Conservation (phyloP, 2,888 invertebrate genomes). For the Dexiosoma caninum region DNA sequence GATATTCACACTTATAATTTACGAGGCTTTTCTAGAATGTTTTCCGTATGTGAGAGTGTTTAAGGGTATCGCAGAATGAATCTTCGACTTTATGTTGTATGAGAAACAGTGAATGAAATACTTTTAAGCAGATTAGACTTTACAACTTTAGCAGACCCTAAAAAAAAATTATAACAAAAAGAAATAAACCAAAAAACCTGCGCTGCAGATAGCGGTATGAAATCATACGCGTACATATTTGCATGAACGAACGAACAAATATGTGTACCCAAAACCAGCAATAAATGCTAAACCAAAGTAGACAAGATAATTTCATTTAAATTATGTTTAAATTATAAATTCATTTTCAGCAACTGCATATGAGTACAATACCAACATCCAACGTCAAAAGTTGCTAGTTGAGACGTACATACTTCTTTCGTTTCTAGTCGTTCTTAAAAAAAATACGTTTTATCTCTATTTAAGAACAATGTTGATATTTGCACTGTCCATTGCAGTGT, state of each 20-base stretch:
- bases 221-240: slow-evolving; percentile 39
- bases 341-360: slow-evolving; percentile 48
- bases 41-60: slow-evolving; percentile 60
- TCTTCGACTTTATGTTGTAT: slow-evolving; percentile 59
- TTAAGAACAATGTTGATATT: slow-evolving; percentile 52
- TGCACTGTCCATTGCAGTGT: slow-evolving; percentile 6
- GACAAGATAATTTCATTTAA: slow-evolving; percentile 63
- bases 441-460: slow-evolving; percentile 54
- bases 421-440: background rate
- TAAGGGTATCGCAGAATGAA: slow-evolving; percentile 57
- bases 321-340: slow-evolving; percentile 64
- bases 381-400: slow-evolving; percentile 13
- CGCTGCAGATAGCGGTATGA: slow-evolving; percentile 47
- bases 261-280: slow-evolving; percentile 10
- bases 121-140: slow-evolving; percentile 63
- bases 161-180: background rate
- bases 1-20: slow-evolving; percentile 62
- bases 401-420: background rate
- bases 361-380: background rate
- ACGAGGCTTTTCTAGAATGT: slow-evolving; percentile 58
- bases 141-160: slow-evolving; percentile 40
- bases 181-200: background rate
- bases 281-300: slow-evolving; percentile 45
- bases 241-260: background rate
- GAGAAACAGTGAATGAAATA: slow-evolving; percentile 64